A percentile compares a stretch with the other conserved stretches of the same genome.
phyloP scores from a whole-genome alignment of 1,140 invertebrate species.

The Brachionus asplanchnoidis region DNA sequence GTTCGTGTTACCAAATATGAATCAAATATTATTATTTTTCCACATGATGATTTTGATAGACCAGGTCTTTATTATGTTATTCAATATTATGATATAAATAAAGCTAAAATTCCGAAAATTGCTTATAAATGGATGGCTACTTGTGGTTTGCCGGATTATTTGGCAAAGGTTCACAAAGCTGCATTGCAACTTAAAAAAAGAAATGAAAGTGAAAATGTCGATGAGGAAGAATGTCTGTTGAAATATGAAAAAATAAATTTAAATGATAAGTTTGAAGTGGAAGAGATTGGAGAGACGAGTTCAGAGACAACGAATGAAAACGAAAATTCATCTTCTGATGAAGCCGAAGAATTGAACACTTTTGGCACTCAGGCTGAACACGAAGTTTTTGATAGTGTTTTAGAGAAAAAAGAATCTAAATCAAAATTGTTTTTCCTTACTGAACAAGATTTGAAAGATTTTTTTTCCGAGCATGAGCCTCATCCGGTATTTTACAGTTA shows the following conservation, averaged over 20 bases:
- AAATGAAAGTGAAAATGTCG: background rate
- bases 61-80: slow-evolving; percentile 35
- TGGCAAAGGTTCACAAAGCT: slow-evolving; percentile 32
- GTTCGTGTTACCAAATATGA: slow-evolving; percentile 24
- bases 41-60: slow-evolving; percentile 14
- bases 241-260: background rate
- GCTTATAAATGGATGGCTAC: slow-evolving; percentile 42
- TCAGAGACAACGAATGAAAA: background rate
- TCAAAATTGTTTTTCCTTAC: background rate
- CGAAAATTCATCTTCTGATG: background rate
- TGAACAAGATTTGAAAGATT: background rate
- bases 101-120: slow-evolving; percentile 36
- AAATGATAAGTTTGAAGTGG: background rate
- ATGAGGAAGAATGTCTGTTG: background rate
- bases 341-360: background rate
- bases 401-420: background rate
- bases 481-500: slow-evolving; percentile 29
- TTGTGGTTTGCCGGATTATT: slow-evolving; percentile 18
- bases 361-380: background rate
- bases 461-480: slow-evolving; percentile 18
- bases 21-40: slow-evolving; percentile 38
- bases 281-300: background rate
- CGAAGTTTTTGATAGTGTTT: background rate
- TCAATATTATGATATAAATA: slow-evolving; percentile 40
- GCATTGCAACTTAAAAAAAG: background rate